Evolutionary conservation across 2,888 invertebrate genomes (phyloP).

Genomic region (Labia minor): DNA sequence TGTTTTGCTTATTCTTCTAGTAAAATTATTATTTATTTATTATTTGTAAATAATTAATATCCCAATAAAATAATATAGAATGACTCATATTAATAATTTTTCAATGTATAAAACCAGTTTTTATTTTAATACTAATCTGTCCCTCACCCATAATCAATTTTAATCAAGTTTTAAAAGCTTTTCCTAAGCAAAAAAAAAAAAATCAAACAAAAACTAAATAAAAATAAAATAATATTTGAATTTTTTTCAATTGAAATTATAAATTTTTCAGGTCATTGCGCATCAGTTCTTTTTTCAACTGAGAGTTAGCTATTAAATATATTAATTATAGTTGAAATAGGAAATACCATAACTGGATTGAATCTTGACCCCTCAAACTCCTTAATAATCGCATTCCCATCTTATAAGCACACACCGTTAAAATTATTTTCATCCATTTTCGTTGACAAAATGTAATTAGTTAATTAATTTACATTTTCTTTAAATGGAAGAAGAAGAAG

Average conservation of each 20-base stretch:
- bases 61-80: too few species aligned
- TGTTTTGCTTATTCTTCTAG: too few species aligned
- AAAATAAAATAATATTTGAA: too few species aligned
- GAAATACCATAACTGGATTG: not conserved
- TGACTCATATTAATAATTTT: too few species aligned
- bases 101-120: too few species aligned
- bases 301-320: not conserved
- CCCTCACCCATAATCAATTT: too few species aligned
- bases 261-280: not conserved
- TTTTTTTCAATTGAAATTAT: not conserved
- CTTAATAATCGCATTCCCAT: not conserved
- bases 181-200: too few species aligned
- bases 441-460: not conserved
- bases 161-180: too few species aligned
- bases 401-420: not conserved
- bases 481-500: not conserved
- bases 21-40: too few species aligned
- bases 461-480: constrained; percentile 13
- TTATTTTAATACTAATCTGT: too few species aligned
- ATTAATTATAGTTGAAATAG: not conserved
- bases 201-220: too few species aligned
- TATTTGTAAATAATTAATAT: too few species aligned
- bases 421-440: not conserved
- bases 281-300: not conserved
- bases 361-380: not conserved